Conservation (phyloP, 1,140 invertebrate genomes). For the Zaprionus inermis region DNA sequence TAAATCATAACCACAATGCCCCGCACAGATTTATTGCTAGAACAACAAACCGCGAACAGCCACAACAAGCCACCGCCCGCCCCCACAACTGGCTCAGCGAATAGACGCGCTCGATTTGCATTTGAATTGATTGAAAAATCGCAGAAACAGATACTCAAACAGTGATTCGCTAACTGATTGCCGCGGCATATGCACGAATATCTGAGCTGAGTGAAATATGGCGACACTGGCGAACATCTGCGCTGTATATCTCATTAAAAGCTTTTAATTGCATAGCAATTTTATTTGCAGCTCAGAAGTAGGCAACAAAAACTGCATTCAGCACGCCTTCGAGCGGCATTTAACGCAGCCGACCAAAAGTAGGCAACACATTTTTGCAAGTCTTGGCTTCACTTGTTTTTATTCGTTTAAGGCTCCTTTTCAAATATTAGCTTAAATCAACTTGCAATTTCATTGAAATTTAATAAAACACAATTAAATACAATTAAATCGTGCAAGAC, state of each 20-base stretch:
- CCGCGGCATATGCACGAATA: not conserved
- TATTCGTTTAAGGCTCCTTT: too few relatives aligned
- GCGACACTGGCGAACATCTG: not conserved
- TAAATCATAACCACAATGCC: constrained; percentile 74
- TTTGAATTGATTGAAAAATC: constrained; percentile 37
- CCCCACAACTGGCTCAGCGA: constrained; percentile 5
- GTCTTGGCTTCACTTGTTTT: not conserved
- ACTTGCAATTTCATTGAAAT: too few relatives aligned
- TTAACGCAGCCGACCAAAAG: constrained; percentile 14
- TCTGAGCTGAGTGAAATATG: not conserved
- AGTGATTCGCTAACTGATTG: not conserved
- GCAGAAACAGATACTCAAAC: constrained; percentile 7
- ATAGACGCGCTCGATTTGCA: constrained; percentile 26
- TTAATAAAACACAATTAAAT: not conserved
- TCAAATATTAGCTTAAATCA: too few relatives aligned
- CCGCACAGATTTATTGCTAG: constrained; percentile 52
- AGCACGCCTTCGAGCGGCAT: constrained; percentile 1
- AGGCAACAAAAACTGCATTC: not conserved
- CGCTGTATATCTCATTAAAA: not conserved
- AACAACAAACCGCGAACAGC: constrained; percentile 14
- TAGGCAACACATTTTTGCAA: constrained; percentile 23
- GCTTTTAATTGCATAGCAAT: not conserved
- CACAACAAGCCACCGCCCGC: not conserved
- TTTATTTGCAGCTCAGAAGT: not conserved
- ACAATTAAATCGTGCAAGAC: not conserved